These are phyloP conservation scores for Sphaerophoria rueppellii DNA, from an alignment of 2,888 invertebrate genomes.

Conservation along the genomic window DNA sequence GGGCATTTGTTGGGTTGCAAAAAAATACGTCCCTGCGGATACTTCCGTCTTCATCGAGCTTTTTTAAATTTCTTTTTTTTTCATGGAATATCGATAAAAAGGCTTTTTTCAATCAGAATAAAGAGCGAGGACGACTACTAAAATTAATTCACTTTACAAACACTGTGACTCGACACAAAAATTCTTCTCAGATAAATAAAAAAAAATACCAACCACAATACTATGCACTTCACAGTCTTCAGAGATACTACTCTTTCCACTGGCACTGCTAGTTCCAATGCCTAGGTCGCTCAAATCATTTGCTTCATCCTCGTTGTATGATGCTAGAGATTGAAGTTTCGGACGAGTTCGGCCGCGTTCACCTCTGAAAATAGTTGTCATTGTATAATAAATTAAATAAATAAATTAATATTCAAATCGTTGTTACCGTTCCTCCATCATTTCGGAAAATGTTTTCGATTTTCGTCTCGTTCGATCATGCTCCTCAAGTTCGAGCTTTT, in stretches of 20 bases:
- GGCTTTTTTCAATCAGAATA: too few species aligned
- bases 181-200: not conserved
- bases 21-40: too few species aligned
- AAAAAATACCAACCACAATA: slow-evolving; percentile 83
- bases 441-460: slow-evolving; percentile 96
- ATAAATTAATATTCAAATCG: not conserved
- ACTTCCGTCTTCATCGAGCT: too few species aligned
- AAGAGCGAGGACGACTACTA: too few species aligned
- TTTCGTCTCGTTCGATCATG: slow-evolving; percentile 88
- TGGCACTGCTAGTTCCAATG: slow-evolving; percentile 87
- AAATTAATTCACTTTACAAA: slow-evolving; percentile 8
- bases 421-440: slow-evolving; percentile 92
- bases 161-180: not conserved
- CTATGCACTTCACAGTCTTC: slow-evolving; percentile 87
- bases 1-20: too few species aligned
- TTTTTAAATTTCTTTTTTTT: too few species aligned
- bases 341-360: slow-evolving; percentile 84
- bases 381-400: not conserved
- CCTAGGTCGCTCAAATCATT: slow-evolving; percentile 93
- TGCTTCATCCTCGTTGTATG: slow-evolving; percentile 91
- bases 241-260: slow-evolving; percentile 85
- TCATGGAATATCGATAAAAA: too few species aligned
- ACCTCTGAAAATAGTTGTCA: slow-evolving; percentile 75
- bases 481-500: slow-evolving; percentile 92
- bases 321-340: slow-evolving; percentile 85